Evolutionary conservation across 2,797 vertebrate species (phyloP), one percentile per base, ranked within the genome.

Genomic region (Emys orbicularis): DNA sequence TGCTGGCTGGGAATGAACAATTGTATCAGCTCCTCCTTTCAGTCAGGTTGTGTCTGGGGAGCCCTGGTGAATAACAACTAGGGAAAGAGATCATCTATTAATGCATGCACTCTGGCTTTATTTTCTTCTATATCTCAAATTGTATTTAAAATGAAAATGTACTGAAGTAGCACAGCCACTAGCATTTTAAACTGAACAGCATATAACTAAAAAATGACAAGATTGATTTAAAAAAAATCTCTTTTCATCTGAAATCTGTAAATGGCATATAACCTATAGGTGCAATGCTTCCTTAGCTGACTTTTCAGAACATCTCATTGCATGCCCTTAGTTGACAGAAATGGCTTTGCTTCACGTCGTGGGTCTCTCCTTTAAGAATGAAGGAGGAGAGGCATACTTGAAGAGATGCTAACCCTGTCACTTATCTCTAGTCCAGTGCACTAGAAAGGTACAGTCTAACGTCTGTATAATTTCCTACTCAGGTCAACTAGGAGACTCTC

Each of bases 251-350:
- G 52, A 72, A 79, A 54, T 85, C 68, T 37, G 47, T 72, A 91
- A 80, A 77, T 88, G 56, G 44, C 59, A 76, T 72, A 8, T 15
- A 91, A 59, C 65, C 50, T 52, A 72, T 53, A 81, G 79, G 52
- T 83, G n/a, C 31, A 52, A n/a, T 49, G 29, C 37, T 86, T 83
- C 68, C 50, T 83, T 83, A 56, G 82, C 83, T 89, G 81, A 61
- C 74, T 59, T 91, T 59, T 83, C 85, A 83, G 86, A 57, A 74
- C 57, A 79, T 68, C 74, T 91, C 57, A 59, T 65, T 68, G 31
- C 65, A 27, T 80, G 57, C 52, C 92, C 56, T 91, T 94, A 59
- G 44, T 80, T 89, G 92, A 94, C 72, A 89, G 61, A 79, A 65
- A 83, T 89, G 77, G 59, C 79, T 90, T 94, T 52, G 77, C 47